A percentile compares a stretch with the other conserved stretches of the same genome.
Conservation (phyloP, 2,888 invertebrate genomes). For the Arge pagana region DNA sequence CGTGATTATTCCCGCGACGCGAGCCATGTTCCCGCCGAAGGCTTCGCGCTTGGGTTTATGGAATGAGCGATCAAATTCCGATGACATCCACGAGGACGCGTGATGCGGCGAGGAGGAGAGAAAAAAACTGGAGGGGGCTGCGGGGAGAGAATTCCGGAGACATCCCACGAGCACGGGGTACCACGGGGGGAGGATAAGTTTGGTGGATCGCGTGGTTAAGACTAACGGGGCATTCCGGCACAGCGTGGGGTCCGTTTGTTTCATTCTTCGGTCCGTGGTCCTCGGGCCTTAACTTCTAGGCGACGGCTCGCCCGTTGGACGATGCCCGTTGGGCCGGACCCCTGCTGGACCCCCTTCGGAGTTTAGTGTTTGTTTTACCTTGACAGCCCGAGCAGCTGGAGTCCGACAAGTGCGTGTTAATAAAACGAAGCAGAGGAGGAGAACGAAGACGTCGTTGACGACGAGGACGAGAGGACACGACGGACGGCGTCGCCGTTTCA, state of each 20-base stretch:
- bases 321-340: slow-evolving; percentile 25
- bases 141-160: neutral
- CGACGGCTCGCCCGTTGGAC: slow-evolving; percentile 30
- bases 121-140: too few species aligned
- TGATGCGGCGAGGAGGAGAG: too few species aligned
- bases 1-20: too few species aligned
- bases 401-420: slow-evolving; percentile 26
- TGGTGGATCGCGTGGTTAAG: slow-evolving; percentile 1
- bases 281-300: slow-evolving; percentile 35
- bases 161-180: neutral
- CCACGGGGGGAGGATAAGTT: neutral
- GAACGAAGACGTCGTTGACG: neutral
- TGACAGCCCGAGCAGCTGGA: slow-evolving; percentile 24
- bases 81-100: neutral
- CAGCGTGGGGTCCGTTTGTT: slow-evolving; percentile 35
- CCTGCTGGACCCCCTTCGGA: slow-evolving; percentile 19
- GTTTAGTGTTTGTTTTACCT: slow-evolving; percentile 26
- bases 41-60: too few species aligned
- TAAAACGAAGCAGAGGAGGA: slow-evolving; percentile 20
- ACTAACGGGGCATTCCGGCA: slow-evolving; percentile 40
- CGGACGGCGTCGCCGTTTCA: neutral
- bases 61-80: too few species aligned
- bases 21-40: too few species aligned
- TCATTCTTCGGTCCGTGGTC: slow-evolving; percentile 31
- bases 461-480: slow-evolving; percentile 1